A percentile compares a stretch with the other conserved stretches of the same genome.
These are phyloP conservation scores for Leucoma salicis DNA, from an alignment of 2,888 invertebrate genomes.

Conservation along the genomic window DNA sequence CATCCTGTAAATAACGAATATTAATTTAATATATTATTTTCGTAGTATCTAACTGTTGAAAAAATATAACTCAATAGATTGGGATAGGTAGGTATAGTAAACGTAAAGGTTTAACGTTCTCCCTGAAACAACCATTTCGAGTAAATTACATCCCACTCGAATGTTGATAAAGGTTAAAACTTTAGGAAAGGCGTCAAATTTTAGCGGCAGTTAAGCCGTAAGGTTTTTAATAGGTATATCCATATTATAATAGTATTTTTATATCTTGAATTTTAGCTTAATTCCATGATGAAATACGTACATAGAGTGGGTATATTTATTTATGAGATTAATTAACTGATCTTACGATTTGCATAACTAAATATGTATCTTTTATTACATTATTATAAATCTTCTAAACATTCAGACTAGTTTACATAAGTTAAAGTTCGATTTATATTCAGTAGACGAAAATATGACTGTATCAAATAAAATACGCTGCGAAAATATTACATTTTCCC, in stretches of 20 bases:
- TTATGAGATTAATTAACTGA: too few species aligned
- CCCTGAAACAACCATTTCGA: conserved; percentile 35
- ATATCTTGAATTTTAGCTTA: conserved; percentile 24
- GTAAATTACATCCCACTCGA: conserved; percentile 38
- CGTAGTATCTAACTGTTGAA: conserved; percentile 17
- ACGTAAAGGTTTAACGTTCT: conserved; percentile 37
- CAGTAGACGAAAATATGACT: conserved; percentile 32
- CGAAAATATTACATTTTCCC: conserved; percentile 51
- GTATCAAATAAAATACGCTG: conserved; percentile 44
- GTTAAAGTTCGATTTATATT: conserved; percentile 19
- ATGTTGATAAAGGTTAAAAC: conserved; percentile 41
- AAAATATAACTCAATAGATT: conserved; percentile 35
- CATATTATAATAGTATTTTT: conserved; percentile 29
- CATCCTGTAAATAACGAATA: conserved; percentile 17
- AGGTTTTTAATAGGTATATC: conserved; percentile 39
- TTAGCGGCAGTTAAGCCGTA: conserved; percentile 35
- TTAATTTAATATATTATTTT: conserved; percentile 16
- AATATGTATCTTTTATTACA: too few species aligned
- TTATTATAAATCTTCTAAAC: too few species aligned
- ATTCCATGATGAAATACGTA: too few species aligned
- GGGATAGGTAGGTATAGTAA: conserved; percentile 34
- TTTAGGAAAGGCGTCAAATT: conserved; percentile 37
- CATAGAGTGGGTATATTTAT: too few species aligned
- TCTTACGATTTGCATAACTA: too few species aligned
- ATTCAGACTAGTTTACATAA: too few species aligned